Conservation (phyloP, 2,888 invertebrate genomes). For the Stenoptilia bipunctidactyla region DNA sequence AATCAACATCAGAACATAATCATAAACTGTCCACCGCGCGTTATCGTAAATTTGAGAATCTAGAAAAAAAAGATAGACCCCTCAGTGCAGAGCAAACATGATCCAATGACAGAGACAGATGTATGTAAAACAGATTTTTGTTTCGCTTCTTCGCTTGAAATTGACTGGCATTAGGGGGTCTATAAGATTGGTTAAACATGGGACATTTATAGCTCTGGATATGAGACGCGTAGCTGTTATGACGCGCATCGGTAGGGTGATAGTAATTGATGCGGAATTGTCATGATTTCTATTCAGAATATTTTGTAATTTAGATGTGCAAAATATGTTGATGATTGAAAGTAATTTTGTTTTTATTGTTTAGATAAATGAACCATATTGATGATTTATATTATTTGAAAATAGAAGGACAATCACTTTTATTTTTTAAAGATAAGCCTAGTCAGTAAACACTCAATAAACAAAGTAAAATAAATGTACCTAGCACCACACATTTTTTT, state of each 20-base stretch:
- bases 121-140: background rate
- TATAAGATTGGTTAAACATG: slow-evolving; percentile 4
- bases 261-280: slow-evolving; percentile 44
- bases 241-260: slow-evolving; percentile 48
- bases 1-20: slow-evolving; percentile 64
- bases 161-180: background rate
- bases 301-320: background rate
- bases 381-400: too few relatives aligned
- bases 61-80: slow-evolving; percentile 22
- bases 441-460: too few relatives aligned
- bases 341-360: too few relatives aligned
- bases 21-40: slow-evolving; percentile 55
- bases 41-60: slow-evolving; percentile 47
- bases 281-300: slow-evolving; percentile 18
- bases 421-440: too few relatives aligned
- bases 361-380: too few relatives aligned
- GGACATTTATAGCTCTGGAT: slow-evolving; percentile 42
- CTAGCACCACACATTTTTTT: too few relatives aligned
- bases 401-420: too few relatives aligned
- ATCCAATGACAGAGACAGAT: slow-evolving; percentile 8
- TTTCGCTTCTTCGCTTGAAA: background rate
- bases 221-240: slow-evolving; percentile 41
- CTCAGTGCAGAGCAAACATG: background rate
- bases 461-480: too few relatives aligned
- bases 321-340: background rate